Conservation (phyloP, 2,113 vertebrate species). For the Neolamprologus ventralis region DNA sequence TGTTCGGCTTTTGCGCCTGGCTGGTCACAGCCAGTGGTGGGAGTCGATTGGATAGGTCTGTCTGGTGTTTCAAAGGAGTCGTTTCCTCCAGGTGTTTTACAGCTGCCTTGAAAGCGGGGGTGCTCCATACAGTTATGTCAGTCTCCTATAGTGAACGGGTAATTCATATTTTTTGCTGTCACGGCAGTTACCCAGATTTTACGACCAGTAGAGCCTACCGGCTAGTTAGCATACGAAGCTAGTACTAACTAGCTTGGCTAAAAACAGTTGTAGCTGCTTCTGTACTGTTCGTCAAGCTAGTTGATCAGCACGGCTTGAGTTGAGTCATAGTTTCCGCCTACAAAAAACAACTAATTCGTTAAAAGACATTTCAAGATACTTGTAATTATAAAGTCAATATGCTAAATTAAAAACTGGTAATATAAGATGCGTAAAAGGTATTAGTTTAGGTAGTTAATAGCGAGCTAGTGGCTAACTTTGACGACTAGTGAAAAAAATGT, state of each 20-base stretch:
- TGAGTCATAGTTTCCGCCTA: neutral
- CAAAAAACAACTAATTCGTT: neutral
- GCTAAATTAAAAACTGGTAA: neutral
- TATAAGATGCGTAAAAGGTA: neutral
- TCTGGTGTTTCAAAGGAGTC: neutral
- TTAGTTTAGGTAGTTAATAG: neutral
- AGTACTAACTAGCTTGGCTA: neutral
- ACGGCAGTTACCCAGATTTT: neutral
- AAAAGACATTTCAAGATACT: neutral
- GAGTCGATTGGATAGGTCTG: conserved; percentile 17
- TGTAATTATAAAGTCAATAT: neutral
- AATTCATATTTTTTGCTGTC: neutral
- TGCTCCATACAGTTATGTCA: conserved; percentile 7
- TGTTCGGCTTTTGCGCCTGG: neutral
- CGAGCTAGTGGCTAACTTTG: neutral
- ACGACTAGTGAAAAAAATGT: neutral
- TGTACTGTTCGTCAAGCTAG: neutral
- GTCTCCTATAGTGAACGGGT: conserved; percentile 7
- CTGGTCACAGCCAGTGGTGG: neutral
- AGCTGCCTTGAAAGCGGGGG: neutral
- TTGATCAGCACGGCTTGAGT: neutral
- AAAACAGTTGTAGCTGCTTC: neutral
- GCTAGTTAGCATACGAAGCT: conserved; percentile 18
- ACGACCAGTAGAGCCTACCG: neutral
- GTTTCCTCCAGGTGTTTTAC: neutral